A percentile compares a stretch with the other conserved stretches of the same genome.
These are phyloP conservation scores for Pseudomyrmex flavicornis DNA, from an alignment of 1,140 invertebrate species.

Conservation along the genomic window DNA sequence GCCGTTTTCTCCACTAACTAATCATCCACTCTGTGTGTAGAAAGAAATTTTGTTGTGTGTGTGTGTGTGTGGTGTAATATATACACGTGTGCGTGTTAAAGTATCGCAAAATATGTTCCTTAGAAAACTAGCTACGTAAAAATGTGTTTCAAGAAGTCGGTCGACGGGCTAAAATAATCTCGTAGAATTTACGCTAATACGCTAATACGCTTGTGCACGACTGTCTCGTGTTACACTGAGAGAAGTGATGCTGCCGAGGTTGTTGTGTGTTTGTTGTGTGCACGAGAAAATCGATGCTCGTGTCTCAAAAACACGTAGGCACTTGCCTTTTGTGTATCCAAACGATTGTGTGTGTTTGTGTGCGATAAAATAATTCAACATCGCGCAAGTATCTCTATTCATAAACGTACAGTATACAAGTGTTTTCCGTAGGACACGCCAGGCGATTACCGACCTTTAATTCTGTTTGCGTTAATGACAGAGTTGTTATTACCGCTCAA, in stretches of 20 bases:
- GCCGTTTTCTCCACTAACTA: not conserved
- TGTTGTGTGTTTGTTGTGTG: conserved; percentile 7
- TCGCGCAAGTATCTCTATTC: conserved; percentile 11
- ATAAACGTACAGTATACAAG: conserved; percentile 26
- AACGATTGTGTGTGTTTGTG: conserved; percentile 7
- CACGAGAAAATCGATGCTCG: conserved; percentile 25
- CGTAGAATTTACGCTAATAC: conserved; percentile 9
- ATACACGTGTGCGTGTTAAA: not conserved
- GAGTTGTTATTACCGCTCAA: not conserved
- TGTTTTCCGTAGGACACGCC: conserved; percentile 33
- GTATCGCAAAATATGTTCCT: not conserved
- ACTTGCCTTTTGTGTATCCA: conserved; percentile 56
- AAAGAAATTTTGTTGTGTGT: conserved; percentile 33
- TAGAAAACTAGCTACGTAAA: conserved; percentile 38
- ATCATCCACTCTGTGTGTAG: not conserved
- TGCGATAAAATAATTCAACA: conserved; percentile 18
- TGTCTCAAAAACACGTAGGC: conserved; percentile 44
- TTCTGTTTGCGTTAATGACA: conserved; percentile 59
- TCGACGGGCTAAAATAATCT: conserved; percentile 2
- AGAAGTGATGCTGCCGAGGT: conserved; percentile 20
- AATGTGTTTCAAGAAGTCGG: conserved; percentile 23
- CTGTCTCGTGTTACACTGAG: conserved; percentile 5
- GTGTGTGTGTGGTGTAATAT: not conserved
- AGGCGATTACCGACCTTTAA: conserved; percentile 20
- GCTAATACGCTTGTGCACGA: conserved; percentile 10